Percentiles rank a stretch among this genome's conserved stretches.
These are phyloP conservation scores for Gadopsis marmoratus DNA, from an alignment of 2,797 vertebrate species.

Conservation along the genomic window DNA sequence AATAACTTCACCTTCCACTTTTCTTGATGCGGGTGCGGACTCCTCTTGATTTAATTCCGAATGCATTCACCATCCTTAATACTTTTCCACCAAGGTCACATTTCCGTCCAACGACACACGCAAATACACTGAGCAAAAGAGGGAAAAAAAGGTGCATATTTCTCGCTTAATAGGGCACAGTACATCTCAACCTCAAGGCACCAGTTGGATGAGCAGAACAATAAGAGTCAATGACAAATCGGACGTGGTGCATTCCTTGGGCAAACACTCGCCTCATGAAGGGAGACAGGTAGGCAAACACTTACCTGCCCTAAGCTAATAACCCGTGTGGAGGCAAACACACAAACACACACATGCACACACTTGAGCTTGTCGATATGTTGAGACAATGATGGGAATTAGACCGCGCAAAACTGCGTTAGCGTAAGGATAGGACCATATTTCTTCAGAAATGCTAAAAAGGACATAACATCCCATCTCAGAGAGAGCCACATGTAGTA, in stretches of 20 bases:
- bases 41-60: constrained; percentile 20
- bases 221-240: constrained; percentile 79
- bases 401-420: constrained; percentile 19
- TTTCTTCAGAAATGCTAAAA: background rate
- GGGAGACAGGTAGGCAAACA: constrained; percentile 80
- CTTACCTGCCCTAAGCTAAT: constrained; percentile 83
- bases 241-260: constrained; percentile 78
- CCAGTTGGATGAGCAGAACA: constrained; percentile 72
- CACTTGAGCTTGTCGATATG: constrained; percentile 50
- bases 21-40: constrained; percentile 1
- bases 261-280: constrained; percentile 79
- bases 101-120: constrained; percentile 46
- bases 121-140: constrained; percentile 47
- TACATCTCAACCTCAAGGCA: constrained; percentile 61
- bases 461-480: background rate
- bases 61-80: constrained; percentile 27
- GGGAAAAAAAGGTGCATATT: constrained; percentile 60
- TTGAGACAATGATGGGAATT: constrained; percentile 51
- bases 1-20: constrained; percentile 25
- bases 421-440: background rate
- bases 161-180: constrained; percentile 68
- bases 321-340: constrained; percentile 54
- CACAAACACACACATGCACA: constrained; percentile 47
- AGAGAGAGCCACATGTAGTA: background rate
- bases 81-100: constrained; percentile 49